phyloP scores from a whole-genome alignment of 2,888 invertebrate genomes.

The Elegia similella region DNA sequence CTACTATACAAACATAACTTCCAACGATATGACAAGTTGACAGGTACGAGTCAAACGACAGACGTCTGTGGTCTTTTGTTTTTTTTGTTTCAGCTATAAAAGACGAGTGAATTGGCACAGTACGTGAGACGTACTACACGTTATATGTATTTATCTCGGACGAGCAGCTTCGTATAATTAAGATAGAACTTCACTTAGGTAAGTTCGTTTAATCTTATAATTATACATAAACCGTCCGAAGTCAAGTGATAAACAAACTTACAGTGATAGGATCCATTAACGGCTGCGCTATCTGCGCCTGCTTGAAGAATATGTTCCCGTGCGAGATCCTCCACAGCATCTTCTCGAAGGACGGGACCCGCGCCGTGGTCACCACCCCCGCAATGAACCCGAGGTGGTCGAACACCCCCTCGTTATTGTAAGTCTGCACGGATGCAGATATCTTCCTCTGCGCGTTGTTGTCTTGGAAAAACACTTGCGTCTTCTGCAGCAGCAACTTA shows the following conservation, averaged over 20 bases:
- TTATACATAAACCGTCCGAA: no score
- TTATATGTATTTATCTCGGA: no score
- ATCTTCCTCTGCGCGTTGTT: slow-evolving; percentile 83
- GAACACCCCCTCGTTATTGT: slow-evolving; percentile 67
- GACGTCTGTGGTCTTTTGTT: no score
- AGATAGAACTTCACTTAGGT: no score
- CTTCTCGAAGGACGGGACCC: slow-evolving; percentile 68
- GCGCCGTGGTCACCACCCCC: slow-evolving; percentile 67
- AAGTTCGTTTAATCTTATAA: no score
- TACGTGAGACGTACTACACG: no score
- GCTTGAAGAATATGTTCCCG: slow-evolving; percentile 75
- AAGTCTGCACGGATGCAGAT: slow-evolving; percentile 68
- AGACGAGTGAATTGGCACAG: no score
- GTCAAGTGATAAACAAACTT: slow-evolving; percentile 32
- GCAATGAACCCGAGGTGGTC: slow-evolving; percentile 74
- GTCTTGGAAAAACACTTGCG: slow-evolving; percentile 74
- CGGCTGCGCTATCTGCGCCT: slow-evolving; percentile 70
- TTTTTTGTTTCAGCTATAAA: no score
- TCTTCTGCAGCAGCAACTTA: slow-evolving; percentile 69
- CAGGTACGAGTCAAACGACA: no score
- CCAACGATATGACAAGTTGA: no score
- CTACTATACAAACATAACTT: no score
- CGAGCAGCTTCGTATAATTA: no score
- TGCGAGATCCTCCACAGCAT: slow-evolving; percentile 78
- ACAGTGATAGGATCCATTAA: slow-evolving; percentile 71